Evolutionary conservation across 2,797 vertebrate species (phyloP), one percentile per base, ranked within the genome.

Genomic region (Buphagus erythrorhynchus): DNA sequence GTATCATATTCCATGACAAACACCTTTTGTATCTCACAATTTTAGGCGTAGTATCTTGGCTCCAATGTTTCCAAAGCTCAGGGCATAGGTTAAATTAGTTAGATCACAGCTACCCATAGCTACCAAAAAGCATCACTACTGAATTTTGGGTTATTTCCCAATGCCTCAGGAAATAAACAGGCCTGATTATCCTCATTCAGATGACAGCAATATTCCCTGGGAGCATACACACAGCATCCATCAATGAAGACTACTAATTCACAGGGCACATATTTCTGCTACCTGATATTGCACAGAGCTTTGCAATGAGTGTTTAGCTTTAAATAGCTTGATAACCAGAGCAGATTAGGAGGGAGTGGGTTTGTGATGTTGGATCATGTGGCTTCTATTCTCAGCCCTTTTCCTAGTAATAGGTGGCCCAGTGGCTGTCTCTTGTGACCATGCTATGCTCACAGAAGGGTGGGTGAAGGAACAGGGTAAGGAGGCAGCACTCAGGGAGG

Each of bases 351-450:
- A 51, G 43, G 35, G 22, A 55, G 78, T 65, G 54, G 68, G 43
- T 26, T 11, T 16, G 11, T 57, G 62, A 11, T 51, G 24, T 4
- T 43, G 25, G 28, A 55, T 49, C 6, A 36, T 21, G 16, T 7
- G 48, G 11, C 17, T 4, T 52, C 11, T 3, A 0, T 15, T 65
- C 33, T 15, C 1, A 26, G 6, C 1, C 5, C 0, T 1, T 67
- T 35, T 42, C 5, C 5, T 24, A 4, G 62, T 9, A 15, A 16
- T 2, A n/a, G 13, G 12, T 73, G 28, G 1, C 1, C 2, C 0
- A 8, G 0, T 2, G 14, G 3, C 55, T 16, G 14, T 31, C 12
- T 65, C 1, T 9, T 59, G 21, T 61, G n/a, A 1, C 24, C 0
- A 0, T 31, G 29, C 26, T 2, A 1, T 40, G 68, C 8, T 43